phyloP scores from a whole-genome alignment of 1,140 invertebrate genomes.

The Sinonovacula constricta region DNA sequence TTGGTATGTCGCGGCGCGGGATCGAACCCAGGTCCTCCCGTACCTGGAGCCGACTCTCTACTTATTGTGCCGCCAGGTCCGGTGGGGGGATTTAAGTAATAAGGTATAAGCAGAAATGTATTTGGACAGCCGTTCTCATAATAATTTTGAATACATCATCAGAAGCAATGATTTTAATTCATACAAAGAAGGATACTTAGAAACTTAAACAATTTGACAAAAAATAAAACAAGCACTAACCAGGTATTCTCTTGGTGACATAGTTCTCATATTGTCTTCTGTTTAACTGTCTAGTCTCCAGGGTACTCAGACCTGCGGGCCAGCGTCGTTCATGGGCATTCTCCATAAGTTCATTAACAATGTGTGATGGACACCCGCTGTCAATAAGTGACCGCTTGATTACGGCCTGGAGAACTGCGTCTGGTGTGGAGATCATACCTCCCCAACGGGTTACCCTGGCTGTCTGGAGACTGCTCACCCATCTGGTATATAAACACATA shows the following conservation, averaged over 20 bases:
- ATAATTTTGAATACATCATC: too few species aligned
- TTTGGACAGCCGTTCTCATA: not conserved
- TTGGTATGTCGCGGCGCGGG: too few species aligned
- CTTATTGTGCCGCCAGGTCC: too few species aligned
- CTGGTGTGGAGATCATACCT: constrained; percentile 98
- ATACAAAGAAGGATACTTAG: not conserved
- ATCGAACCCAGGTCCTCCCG: too few species aligned
- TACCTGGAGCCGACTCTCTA: too few species aligned
- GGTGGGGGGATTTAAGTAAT: too few species aligned
- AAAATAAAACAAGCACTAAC: constrained; percentile 56
- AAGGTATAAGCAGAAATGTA: not conserved
- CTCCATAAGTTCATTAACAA: constrained; percentile 96
- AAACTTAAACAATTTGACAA: not conserved
- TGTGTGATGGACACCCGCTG: constrained; percentile 90
- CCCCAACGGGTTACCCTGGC: constrained; percentile 97
- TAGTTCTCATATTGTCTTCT: constrained; percentile 95
- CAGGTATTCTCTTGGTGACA: constrained; percentile 93
- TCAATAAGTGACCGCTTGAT: constrained; percentile 95
- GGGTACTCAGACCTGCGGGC: constrained; percentile 93
- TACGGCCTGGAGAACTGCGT: constrained; percentile 89
- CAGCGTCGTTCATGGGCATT: constrained; percentile 97
- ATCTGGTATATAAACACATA: too few species aligned
- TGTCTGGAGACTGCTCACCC: constrained; percentile 90
- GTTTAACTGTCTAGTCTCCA: constrained; percentile 94
- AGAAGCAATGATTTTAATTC: not conserved